Conservation (phyloP, 2,888 invertebrate genomes). For the Apamea anceps region DNA sequence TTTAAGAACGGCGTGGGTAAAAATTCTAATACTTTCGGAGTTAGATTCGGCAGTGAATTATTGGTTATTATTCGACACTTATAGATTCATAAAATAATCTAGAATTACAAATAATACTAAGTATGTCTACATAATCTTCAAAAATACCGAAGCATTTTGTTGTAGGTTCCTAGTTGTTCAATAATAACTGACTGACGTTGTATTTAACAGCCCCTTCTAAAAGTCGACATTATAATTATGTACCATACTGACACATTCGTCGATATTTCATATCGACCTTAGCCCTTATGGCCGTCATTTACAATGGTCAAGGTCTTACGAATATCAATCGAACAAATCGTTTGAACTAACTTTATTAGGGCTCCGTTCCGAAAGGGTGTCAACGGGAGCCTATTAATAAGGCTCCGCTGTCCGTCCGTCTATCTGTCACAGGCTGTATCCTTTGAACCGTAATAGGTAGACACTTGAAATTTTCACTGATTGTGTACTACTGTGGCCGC, state of each 20-base stretch:
- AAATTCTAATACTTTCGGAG: background rate
- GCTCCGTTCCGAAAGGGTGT: background rate
- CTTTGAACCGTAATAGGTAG: background rate
- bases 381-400: background rate
- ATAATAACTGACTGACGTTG: constrained; percentile 12
- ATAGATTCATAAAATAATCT: background rate
- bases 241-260: constrained; percentile 31
- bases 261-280: constrained; percentile 43
- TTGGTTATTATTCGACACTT: background rate
- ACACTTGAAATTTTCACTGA: background rate
- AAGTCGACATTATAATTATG: background rate
- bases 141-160: background rate
- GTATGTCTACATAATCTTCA: background rate
- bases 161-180: background rate
- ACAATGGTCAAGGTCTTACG: constrained; percentile 41
- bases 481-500: background rate
- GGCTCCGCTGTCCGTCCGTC: background rate
- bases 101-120: background rate
- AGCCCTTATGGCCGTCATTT: constrained; percentile 15
- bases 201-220: constrained; percentile 5
- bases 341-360: constrained; percentile 13
- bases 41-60: background rate
- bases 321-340: constrained; percentile 38
- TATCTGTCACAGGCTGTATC: background rate
- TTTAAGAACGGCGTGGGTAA: background rate